A percentile compares a stretch with the other conserved stretches of the same genome.
Conservation (phyloP, 2,888 invertebrate species). For the Nephrotoma flavescens region DNA sequence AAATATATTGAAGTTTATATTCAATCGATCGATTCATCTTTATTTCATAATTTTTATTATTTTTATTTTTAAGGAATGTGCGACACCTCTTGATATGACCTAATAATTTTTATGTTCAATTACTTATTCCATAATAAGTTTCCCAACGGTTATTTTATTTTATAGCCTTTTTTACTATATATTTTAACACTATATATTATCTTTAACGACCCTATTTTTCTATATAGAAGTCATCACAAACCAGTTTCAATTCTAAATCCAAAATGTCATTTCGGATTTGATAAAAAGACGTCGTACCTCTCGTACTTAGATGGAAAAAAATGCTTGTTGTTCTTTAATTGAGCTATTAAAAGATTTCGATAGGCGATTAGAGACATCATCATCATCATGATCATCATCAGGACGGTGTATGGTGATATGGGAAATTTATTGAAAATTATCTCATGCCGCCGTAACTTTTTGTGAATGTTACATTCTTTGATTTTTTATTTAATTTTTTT, state of each 20-base stretch:
- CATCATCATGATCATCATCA: background rate
- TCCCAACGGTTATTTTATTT: background rate
- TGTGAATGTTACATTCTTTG: background rate
- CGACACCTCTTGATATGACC: background rate
- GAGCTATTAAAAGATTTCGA: background rate
- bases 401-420: background rate
- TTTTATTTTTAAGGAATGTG: background rate
- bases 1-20: background rate
- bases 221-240: background rate
- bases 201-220: background rate
- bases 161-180: background rate
- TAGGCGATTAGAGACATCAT: background rate
- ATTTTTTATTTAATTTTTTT: background rate
- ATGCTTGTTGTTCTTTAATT: background rate
- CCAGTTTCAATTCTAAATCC: background rate
- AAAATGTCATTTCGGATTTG: background rate
- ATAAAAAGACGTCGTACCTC: background rate
- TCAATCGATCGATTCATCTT: background rate
- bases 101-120: background rate
- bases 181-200: background rate
- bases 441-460: background rate
- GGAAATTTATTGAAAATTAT: background rate
- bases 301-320: background rate
- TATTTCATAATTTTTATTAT: background rate
- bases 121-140: background rate